Conservation (phyloP, 2,113 vertebrate genomes). For the Seriola rivoliana region DNA sequence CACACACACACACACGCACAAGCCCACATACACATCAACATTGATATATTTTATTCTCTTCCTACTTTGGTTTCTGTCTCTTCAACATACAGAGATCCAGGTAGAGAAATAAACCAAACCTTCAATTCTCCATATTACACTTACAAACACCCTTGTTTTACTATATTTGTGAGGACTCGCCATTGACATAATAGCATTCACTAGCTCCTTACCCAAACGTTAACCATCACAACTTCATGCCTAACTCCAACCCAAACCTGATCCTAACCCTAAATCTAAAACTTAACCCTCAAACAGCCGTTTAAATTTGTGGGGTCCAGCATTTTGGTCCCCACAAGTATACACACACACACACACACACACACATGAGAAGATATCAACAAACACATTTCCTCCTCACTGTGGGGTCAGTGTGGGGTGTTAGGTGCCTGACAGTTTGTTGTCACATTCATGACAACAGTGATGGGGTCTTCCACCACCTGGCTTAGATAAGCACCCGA, state of each 20-base stretch:
- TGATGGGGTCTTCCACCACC: constrained; percentile 67
- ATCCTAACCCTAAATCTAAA: no score
- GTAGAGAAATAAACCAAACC: neutral
- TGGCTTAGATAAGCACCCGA: constrained; percentile 69
- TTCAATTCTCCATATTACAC: neutral
- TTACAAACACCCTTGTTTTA: neutral
- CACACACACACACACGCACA: neutral
- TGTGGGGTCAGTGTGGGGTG: constrained; percentile 56
- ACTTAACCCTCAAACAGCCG: no score
- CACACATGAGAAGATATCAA: constrained; percentile 13
- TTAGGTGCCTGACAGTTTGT: constrained; percentile 73
- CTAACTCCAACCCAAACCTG: no score
- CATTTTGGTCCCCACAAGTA: no score
- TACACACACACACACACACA: neutral
- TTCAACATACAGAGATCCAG: neutral
- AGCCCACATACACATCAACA: neutral
- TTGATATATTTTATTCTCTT: neutral
- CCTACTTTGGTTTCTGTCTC: neutral
- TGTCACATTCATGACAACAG: constrained; percentile 72
- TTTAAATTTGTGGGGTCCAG: no score
- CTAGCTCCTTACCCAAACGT: no score
- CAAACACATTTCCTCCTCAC: constrained; percentile 55
- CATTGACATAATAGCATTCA: no score
- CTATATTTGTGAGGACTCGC: no score
- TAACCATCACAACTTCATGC: no score